Evolutionary conservation across 2,797 vertebrate genomes (phyloP).

Genomic region (Hemitrygon akajei): DNA sequence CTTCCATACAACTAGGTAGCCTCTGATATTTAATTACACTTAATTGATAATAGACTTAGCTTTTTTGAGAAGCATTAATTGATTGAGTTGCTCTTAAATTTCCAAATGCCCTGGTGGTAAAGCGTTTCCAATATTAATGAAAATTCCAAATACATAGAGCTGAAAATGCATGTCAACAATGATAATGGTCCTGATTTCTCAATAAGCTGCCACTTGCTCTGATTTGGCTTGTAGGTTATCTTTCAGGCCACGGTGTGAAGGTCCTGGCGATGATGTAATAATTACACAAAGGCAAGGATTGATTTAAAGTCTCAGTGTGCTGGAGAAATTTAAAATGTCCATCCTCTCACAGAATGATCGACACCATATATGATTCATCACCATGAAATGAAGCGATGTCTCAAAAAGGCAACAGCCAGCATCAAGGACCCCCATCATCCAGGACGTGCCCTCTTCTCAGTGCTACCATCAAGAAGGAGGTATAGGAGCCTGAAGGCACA

Average conservation of each 20-base stretch:
- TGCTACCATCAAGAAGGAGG: no score
- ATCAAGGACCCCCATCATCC: no score
- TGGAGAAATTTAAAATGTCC: not conserved
- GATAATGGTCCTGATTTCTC: not conserved
- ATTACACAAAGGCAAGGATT: not conserved
- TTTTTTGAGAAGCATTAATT: not conserved
- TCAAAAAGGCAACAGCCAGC: no score
- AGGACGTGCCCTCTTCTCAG: no score
- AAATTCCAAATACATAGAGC: not conserved
- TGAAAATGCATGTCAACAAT: not conserved
- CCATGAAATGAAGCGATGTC: no score
- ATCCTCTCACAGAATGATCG: not conserved
- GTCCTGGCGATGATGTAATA: not conserved
- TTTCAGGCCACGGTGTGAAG: not conserved
- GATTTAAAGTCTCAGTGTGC: not conserved
- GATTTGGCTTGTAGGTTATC: not conserved
- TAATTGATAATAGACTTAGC: not conserved
- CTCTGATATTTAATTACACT: not conserved
- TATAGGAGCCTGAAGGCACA: no score
- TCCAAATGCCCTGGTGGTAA: not conserved
- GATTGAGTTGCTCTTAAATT: no score
- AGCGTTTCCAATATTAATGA: not conserved
- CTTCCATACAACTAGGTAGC: not conserved
- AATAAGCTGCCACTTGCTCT: not conserved
- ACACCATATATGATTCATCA: not conserved